A percentile compares a stretch with the other conserved stretches of the same genome.
Evolutionary conservation across 1,140 invertebrate species (phyloP).

Genomic region (Drosophila sechellia): DNA sequence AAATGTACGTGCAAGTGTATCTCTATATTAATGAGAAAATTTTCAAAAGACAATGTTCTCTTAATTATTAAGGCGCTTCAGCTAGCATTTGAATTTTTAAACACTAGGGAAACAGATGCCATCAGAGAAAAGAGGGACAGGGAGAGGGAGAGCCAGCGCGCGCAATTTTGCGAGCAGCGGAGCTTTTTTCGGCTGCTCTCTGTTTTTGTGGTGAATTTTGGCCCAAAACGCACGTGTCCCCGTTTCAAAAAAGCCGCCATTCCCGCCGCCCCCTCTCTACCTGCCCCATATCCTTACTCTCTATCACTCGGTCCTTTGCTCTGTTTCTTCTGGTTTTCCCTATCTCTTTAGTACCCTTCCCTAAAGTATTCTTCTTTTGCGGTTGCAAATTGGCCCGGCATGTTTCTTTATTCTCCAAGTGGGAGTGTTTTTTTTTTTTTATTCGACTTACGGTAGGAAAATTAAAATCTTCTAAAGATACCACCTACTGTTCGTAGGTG

Average conservation of each 20-base stretch:
- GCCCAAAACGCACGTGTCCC: constrained; percentile 68
- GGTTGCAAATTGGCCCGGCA: constrained; percentile 57
- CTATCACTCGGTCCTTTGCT: background rate
- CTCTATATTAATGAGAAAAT: background rate
- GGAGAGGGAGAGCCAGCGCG: constrained; percentile 33
- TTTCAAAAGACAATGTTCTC: constrained; percentile 8
- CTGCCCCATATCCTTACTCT: background rate
- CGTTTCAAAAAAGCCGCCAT: constrained; percentile 58
- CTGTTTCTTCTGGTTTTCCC: background rate
- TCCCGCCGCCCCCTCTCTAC: background rate
- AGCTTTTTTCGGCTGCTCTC: constrained; percentile 64
- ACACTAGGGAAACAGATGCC: background rate
- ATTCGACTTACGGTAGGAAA: no score
- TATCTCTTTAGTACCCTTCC: background rate
- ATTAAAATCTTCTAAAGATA: no score
- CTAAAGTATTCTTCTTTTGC: constrained; percentile 34
- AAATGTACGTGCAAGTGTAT: background rate
- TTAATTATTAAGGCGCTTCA: constrained; percentile 22
- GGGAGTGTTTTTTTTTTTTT: no score
- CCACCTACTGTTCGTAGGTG: no score
- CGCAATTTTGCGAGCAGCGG: constrained; percentile 24
- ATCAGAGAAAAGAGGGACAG: background rate
- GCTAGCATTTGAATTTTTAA: constrained; percentile 31
- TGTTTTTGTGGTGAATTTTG: constrained; percentile 78
- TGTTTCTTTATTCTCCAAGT: constrained; percentile 37